Evolutionary conservation across 1,140 invertebrate genomes (phyloP).

Genomic region (Drosophila sucinea): DNA sequence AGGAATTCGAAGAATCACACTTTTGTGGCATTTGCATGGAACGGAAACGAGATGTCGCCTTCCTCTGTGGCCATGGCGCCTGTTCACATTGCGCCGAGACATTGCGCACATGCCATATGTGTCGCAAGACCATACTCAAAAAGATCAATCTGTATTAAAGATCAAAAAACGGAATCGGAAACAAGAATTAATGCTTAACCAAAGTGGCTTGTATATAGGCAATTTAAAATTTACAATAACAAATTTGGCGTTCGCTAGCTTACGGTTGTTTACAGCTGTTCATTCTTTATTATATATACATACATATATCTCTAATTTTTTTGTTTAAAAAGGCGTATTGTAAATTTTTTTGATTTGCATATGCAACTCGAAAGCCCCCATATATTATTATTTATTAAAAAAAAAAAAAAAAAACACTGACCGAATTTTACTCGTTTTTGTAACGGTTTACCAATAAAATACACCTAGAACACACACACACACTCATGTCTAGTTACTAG

Average conservation of each 20-base stretch:
- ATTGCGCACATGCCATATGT: conserved; percentile 95
- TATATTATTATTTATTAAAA: conserved; percentile 67
- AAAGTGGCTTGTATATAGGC: conserved; percentile 78
- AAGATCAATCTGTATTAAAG: conserved; percentile 92
- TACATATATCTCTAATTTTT: conserved; percentile 1
- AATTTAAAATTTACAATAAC: conserved; percentile 29
- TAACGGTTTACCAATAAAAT: conserved; percentile 47
- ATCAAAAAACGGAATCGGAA: neutral
- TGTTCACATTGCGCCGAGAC: conserved; percentile 93
- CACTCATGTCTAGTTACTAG: conserved; percentile 69
- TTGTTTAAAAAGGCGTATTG: neutral
- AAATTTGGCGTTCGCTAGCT: conserved; percentile 13
- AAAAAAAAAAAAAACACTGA: conserved; percentile 26
- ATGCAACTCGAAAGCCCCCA: conserved; percentile 35
- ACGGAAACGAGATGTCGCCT: conserved; percentile 91
- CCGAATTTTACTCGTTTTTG: conserved; percentile 47
- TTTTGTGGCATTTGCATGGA: conserved; percentile 92
- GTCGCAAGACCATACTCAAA: conserved; percentile 93
- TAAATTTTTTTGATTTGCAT: conserved; percentile 39
- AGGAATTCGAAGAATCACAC: conserved; percentile 93
- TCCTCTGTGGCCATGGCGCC: conserved; percentile 94
- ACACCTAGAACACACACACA: conserved; percentile 50
- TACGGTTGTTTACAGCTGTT: conserved; percentile 12
- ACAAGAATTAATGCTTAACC: conserved; percentile 55
- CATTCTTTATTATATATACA: neutral